These are phyloP conservation scores for Intellagama lesueurii DNA, from an alignment of 2,797 vertebrate genomes.

Conservation along the genomic window DNA sequence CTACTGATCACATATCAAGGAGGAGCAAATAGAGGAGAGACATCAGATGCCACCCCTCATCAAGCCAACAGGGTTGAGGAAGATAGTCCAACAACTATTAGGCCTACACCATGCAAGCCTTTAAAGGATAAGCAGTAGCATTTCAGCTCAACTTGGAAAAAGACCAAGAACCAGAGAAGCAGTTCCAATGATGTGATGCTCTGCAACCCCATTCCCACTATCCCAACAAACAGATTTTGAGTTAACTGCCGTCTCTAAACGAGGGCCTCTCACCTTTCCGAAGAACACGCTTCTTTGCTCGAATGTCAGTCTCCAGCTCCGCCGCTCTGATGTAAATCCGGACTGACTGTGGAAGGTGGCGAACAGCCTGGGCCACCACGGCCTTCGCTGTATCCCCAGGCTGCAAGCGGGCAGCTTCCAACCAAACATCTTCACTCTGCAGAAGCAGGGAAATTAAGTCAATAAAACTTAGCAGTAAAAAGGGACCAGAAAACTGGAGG, in stretches of 20 bases:
- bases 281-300: slow-evolving; percentile 96
- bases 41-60: neutral
- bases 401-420: slow-evolving; percentile 96
- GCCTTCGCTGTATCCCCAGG: slow-evolving; percentile 98
- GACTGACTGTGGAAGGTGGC: slow-evolving; percentile 95
- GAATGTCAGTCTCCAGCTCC: slow-evolving; percentile 94
- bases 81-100: neutral
- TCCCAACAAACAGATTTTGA: neutral
- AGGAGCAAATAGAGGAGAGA: neutral
- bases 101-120: neutral
- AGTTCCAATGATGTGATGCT: neutral
- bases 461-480: neutral
- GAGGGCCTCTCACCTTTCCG: slow-evolving; percentile 88
- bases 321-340: slow-evolving; percentile 97
- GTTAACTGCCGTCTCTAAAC: neutral
- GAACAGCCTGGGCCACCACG: slow-evolving; percentile 97
- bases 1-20: neutral
- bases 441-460: neutral
- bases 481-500: neutral
- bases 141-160: neutral
- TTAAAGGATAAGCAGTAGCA: neutral
- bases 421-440: slow-evolving; percentile 97
- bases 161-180: neutral
- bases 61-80: neutral
- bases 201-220: too few species aligned